Conservation (phyloP, 2,888 invertebrate species). For the Isoperla grammatica region DNA sequence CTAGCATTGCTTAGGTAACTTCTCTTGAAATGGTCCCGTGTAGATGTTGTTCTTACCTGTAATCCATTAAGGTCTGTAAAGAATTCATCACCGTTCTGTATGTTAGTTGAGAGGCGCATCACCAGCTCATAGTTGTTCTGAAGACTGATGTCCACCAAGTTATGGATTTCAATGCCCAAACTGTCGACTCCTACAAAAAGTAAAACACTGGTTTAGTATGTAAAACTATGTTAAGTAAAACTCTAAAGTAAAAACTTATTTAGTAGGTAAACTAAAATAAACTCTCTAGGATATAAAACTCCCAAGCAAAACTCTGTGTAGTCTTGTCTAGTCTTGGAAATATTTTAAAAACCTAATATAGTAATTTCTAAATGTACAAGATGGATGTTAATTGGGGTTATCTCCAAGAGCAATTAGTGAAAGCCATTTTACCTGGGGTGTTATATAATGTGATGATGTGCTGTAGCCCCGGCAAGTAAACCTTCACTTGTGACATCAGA, state of each 20-base stretch:
- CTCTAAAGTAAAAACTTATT: too few species aligned
- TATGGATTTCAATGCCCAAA: constrained; percentile 57
- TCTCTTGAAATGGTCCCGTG: too few species aligned
- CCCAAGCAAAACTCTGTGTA: neutral
- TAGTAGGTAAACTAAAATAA: too few species aligned
- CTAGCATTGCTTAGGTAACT: too few species aligned
- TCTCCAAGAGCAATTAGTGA: too few species aligned
- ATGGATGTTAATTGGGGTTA: too few species aligned
- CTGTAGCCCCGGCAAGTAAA: constrained; percentile 61
- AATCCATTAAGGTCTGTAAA: constrained; percentile 92
- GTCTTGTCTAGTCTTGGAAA: too few species aligned
- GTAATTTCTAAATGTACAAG: too few species aligned
- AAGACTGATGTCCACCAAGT: constrained; percentile 59
- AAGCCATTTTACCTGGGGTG: constrained; percentile 49
- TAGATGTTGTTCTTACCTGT: constrained; percentile 58
- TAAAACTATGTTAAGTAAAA: too few species aligned
- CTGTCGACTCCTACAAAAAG: constrained; percentile 51
- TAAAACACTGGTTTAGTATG: neutral
- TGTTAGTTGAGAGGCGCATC: constrained; percentile 74
- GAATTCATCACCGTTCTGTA: constrained; percentile 70
- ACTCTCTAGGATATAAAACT: too few species aligned
- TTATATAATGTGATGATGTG: constrained; percentile 58
- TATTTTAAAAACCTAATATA: too few species aligned
- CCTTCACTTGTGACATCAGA: constrained; percentile 67
- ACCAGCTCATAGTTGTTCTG: constrained; percentile 81